phyloP scores from a whole-genome alignment of 2,888 invertebrate genomes.

The Tridacna crocea region DNA sequence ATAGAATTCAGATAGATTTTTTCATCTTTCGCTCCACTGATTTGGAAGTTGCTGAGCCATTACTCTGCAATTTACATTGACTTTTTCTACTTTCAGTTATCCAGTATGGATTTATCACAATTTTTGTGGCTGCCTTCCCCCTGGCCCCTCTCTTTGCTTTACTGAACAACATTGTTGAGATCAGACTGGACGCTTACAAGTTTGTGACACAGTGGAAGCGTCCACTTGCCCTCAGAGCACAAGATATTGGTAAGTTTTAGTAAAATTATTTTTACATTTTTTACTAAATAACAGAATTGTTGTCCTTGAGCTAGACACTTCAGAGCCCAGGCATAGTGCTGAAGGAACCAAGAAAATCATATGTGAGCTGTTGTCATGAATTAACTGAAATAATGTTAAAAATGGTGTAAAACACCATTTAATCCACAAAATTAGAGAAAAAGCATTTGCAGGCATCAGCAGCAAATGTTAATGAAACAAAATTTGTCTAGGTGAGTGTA shows the following conservation, averaged over 20 bases:
- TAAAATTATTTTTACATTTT: neutral
- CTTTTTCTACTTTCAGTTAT: constrained; percentile 84
- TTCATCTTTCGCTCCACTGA: neutral
- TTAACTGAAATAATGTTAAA: too few species aligned
- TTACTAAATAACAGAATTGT: neutral
- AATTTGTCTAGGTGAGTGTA: too few species aligned
- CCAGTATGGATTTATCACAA: constrained; percentile 98
- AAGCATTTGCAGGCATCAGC: too few species aligned
- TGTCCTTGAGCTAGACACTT: too few species aligned
- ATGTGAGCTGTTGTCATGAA: too few species aligned
- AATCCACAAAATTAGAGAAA: too few species aligned
- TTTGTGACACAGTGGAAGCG: constrained; percentile 93
- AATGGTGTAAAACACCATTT: too few species aligned
- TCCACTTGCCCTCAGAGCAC: constrained; percentile 94
- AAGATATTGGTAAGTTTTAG: constrained; percentile 90
- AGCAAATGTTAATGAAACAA: too few species aligned
- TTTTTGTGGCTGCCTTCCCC: constrained; percentile 99
- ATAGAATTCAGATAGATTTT: neutral
- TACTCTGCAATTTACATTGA: too few species aligned
- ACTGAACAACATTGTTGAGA: constrained; percentile 97
- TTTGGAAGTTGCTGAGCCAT: too few species aligned
- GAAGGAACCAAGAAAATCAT: too few species aligned
- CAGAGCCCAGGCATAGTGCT: too few species aligned
- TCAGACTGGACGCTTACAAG: constrained; percentile 97
- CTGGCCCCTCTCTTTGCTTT: constrained; percentile 98